Evolutionary conservation across 1,140 invertebrate species (phyloP), one percentile per base, ranked within the genome.

Genomic region (Atta cephalotes): DNA sequence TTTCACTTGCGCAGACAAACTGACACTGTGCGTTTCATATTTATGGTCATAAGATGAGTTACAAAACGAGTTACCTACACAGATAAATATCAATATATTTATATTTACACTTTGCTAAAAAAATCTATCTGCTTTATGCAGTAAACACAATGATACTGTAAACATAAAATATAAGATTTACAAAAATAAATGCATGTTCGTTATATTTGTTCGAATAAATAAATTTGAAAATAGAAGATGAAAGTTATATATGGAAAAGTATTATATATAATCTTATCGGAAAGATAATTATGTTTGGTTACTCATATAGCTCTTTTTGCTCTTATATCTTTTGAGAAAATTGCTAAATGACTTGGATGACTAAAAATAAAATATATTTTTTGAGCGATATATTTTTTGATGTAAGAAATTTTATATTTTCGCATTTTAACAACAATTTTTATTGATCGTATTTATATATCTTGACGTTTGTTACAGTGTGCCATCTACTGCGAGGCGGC

Each of bases 401-500:
- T 14, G 5, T 21, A 5, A 35, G 14, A 16, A 16, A 49, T 45
- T 45, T 0, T 7, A n/a, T 72, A 28, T 12, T 31, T 12, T 45
- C 10, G 21, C 35, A 25, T 7, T 16, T 71, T 25, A 18, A 28
- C 25, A 28, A 45, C 10, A 35, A 58, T n/a, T 14, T 2, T 60
- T 39, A 31, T 6, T 51, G 16, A 74, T 18, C 18, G 25, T 18
- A 12, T 56, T 58, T 39, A 25, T 53, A 28, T 31, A 21, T 2
- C 16, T 9, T 21, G 14, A 9, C 9, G 12, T 76, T n/a, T 56
- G 86, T 96, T 96, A 10, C 96, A 99, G 98, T 99, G 87, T 99
- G 98, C 94, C 97, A 98, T 89, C 96, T 99, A 86, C 95, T 99
- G 78, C 96, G 97, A 87, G 97, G 96, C 90, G 98, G 98, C 12